These are phyloP conservation scores for Choreutis nemorana DNA, from an alignment of 2,888 invertebrate species.

Conservation along the genomic window DNA sequence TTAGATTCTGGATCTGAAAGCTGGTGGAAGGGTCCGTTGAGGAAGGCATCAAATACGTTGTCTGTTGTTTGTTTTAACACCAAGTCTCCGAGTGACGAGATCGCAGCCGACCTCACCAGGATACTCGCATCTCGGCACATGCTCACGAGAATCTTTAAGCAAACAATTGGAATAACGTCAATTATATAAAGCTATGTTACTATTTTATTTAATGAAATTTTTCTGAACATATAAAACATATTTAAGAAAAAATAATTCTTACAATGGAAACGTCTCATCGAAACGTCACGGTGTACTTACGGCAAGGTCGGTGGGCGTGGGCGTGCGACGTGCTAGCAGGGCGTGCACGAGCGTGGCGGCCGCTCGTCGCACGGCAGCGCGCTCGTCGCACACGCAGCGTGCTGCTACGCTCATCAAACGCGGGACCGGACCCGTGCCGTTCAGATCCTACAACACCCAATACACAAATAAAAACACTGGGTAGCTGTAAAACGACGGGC, in stretches of 20 bases:
- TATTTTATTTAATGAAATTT: neutral
- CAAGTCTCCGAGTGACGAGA: constrained; percentile 38
- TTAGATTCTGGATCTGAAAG: constrained; percentile 50
- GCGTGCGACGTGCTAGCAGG: constrained; percentile 16
- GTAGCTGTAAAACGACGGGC: no score
- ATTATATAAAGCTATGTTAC: neutral
- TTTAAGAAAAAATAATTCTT: neutral
- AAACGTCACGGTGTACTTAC: constrained; percentile 14
- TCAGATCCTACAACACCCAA: constrained; percentile 26
- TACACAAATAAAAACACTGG: neutral
- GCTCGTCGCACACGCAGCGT: constrained; percentile 45
- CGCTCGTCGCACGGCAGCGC: constrained; percentile 44
- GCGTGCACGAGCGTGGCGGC: constrained; percentile 36
- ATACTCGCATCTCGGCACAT: constrained; percentile 54
- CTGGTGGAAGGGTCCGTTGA: constrained; percentile 48
- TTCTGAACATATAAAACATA: neutral
- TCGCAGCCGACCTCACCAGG: constrained; percentile 44
- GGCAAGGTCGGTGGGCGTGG: constrained; percentile 19
- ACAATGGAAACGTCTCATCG: no score
- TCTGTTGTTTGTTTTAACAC: constrained; percentile 19
- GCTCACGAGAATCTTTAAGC: constrained; percentile 34
- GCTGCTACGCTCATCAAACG: constrained; percentile 34
- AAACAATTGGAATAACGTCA: neutral
- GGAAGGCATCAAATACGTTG: constrained; percentile 35
- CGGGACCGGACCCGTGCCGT: constrained; percentile 27